Base-by-base conservation (phyloP, 2,888 invertebrate genomes). In the Pinctada fucata region DNA sequence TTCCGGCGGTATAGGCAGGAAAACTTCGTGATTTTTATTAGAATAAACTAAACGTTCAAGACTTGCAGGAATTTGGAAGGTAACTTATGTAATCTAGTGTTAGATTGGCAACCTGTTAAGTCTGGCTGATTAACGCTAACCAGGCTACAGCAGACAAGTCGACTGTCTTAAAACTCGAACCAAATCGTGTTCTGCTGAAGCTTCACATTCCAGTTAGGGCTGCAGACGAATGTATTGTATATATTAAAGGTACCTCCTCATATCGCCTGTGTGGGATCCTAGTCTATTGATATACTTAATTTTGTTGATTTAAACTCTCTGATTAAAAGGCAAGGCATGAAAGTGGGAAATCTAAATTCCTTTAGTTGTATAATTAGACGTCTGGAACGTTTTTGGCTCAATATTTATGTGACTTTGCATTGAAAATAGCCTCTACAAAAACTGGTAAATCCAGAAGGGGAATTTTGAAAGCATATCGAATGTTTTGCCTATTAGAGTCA, bases 61-160 rank as follows among this genome's bases (percentile, higher is more conserved):
- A 58, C 6, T 58, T 13, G 13, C 58, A 13, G 58, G 58, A 58
- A 58, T 58, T 13, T 13, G 8, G 13, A 58, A 13, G 6, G 13
- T 6, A 58, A 10, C 6, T 58, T 58, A 58, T 58, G 58, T 13
- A 58, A 58, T 58, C 58, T 13, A 10, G 13, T 58, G 58, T 13
- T 10, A 58, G 6, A 58, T 58, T 58, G 58, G 58, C 58, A 58
- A 58, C 58, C 58, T 58, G 58, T 58, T 58, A 58, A 58, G 58
- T 58, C 58, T 58, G 58, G 58, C 8, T 58, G 58, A 58, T 58
- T 58, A 58, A 58, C 58, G 58, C 13, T 58, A 10, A 58, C 8
- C 58, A 58, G 58, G 13, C 58, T 6, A 58, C 8, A 58, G 6
- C 6, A 58, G 58, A 58, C 58, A 58, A 58, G 58, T 58, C 58